Evolutionary conservation across 2,113 vertebrate genomes (phyloP).

Genomic region (Apeltes quadracus): DNA sequence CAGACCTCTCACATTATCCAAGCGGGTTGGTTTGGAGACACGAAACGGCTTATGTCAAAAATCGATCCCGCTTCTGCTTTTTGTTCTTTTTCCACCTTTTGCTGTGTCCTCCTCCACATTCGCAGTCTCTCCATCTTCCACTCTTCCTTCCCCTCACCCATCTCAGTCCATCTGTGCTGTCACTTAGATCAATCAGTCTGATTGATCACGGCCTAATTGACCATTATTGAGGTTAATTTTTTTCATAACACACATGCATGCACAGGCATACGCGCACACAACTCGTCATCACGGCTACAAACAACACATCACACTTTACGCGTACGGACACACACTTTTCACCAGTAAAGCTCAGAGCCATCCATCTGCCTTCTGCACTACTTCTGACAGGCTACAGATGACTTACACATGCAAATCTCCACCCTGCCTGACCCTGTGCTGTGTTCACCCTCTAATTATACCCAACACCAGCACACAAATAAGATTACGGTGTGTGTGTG

Average conservation of each 20-base stretch:
- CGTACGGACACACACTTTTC: conserved; percentile 59
- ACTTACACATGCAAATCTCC: conserved; percentile 97
- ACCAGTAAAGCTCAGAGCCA: conserved; percentile 74
- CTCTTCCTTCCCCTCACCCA: conserved; percentile 52
- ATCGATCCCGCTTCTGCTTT: conserved; percentile 4
- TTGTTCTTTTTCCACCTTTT: conserved; percentile 30
- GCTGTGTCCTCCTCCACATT: conserved; percentile 31
- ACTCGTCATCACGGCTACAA: conserved; percentile 36
- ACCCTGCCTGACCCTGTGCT: conserved; percentile 92
- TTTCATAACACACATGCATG: conserved; percentile 88
- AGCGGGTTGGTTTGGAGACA: neutral
- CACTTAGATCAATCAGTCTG: conserved; percentile 99
- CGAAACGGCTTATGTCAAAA: neutral
- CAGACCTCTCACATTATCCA: neutral
- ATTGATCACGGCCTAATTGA: conserved; percentile 97
- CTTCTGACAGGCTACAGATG: conserved; percentile 97
- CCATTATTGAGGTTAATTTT: conserved; percentile 99
- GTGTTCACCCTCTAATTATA: conserved; percentile 93
- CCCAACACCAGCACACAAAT: conserved; percentile 96
- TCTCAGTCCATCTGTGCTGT: conserved; percentile 89
- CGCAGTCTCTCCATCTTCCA: conserved; percentile 48
- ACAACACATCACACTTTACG: conserved; percentile 42
- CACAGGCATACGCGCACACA: conserved; percentile 36
- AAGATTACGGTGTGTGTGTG: conserved; percentile 86
- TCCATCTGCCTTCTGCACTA: conserved; percentile 95